Base-by-base conservation (phyloP, 2,797 vertebrate genomes). In the Hafferia zeledoni region DNA sequence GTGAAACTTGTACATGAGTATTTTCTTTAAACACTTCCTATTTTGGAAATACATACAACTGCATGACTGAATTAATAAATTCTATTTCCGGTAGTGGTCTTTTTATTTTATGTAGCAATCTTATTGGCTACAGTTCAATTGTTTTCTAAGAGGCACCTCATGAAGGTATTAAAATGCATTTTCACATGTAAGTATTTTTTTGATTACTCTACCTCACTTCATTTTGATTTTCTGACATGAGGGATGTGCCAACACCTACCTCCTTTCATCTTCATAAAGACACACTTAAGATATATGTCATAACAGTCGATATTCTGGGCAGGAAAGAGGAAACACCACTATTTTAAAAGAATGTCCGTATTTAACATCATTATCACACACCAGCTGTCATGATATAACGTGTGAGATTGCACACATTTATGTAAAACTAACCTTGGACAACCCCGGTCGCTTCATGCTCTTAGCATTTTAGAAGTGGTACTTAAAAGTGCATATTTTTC, bases 361-460 rank as follows among this genome's bases (percentile, higher is more conserved):
- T 93, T 91, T 95, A 91, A 96, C 79, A 93, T 93, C 53, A 93
- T 75, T 89, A 93, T 93, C 92, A 93, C 93, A 91, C 71, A 89
- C 92, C 93, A 95, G 87, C 92, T 96, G 95, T 80, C 95, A 91
- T 41, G 67, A 76, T 76, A 63, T 23, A 90, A 93, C 0, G 7
- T 75, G 89, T 5, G 9, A 93, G 70, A 84, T 80, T 17, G 78
- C 71, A 87, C 83, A 84, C 31, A 49, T 76, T 92, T 79, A 89
- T 64, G 77, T 74, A 89, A 90, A 95, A 79, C 44, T 82, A 93
- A 90, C 92, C 90, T 95, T 52, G 63, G 74, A 95, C 74, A 94
- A 93, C 88, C 86, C 67, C 52, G 47, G 18, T 27, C 85, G 84
- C 49, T 74, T 74, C 87, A 30, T 30, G 49, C 44, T 84, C 78